Evolutionary conservation across 2,888 invertebrate species (phyloP).

Genomic region (Tipula unca): DNA sequence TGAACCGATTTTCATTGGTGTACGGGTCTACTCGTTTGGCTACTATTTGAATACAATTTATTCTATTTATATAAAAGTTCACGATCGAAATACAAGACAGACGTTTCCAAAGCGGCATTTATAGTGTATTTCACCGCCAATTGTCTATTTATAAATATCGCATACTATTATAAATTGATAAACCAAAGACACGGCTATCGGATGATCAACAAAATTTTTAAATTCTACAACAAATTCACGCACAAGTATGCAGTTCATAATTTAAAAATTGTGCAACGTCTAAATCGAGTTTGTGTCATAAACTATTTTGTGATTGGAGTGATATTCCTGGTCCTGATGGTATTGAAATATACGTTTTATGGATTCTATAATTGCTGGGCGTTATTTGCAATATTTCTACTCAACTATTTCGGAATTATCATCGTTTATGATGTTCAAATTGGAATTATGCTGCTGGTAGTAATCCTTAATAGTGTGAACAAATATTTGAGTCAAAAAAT

Average conservation of each 20-base stretch:
- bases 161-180: background rate
- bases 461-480: background rate
- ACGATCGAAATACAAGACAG: background rate
- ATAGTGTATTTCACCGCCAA: background rate
- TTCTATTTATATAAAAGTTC: background rate
- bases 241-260: background rate
- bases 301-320: background rate
- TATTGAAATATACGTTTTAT: background rate
- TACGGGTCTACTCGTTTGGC: background rate
- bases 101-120: background rate
- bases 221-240: background rate
- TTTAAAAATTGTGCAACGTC: background rate
- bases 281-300: background rate
- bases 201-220: background rate
- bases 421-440: background rate
- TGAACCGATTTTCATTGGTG: background rate
- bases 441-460: background rate
- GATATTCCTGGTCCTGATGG: background rate
- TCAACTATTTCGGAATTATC: background rate
- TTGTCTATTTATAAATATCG: background rate
- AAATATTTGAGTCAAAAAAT: background rate
- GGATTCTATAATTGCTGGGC: background rate
- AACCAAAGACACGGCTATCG: background rate
- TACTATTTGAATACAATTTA: background rate
- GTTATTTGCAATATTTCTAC: background rate